Base-by-base conservation (phyloP, 2,113 vertebrate species). In the Perca flavescens region DNA sequence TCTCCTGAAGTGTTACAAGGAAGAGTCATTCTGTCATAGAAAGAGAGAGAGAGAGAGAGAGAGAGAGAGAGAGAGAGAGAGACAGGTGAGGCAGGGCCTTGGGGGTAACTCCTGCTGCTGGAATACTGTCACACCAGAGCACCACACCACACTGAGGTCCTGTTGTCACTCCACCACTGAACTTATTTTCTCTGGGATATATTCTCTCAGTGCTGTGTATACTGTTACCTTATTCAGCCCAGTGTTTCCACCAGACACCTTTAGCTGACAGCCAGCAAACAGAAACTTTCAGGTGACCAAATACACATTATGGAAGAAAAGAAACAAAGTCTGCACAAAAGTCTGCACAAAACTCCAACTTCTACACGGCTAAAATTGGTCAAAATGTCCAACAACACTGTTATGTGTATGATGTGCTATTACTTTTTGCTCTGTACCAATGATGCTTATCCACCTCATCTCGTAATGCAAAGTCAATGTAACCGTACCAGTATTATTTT, bases 61-160 rank as follows among this genome's bases (percentile, higher is more conserved):
- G 6, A 4, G 58, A 15, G 61, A n/a, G 43, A 28, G 19, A 13
- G 10, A 22, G 31, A 2, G 6, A 4, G 58, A 15, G 61, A n/a
- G 43, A 15, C 57, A n/a, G 53, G 71, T 21, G 82, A 87, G 58
- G 57, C 31, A 49, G 61, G 56, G 69, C 14, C 22, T 57, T n/a
- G 19, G 19, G 28, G 28, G 11, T 22, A 56, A 56, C 54, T 56
- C 53, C 54, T 74, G 78, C 80, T 74, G 57, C 36, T 34, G 34
- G 34, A 34, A 34, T 34, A 34, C 34, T 34, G 34, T 75, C 79
- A 74, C 65, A 72, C 50, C 73, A 77, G 8, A 54, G 19, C 36
- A 61, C 7, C 16, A 22, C 21, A 65, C 8, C 17, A 6, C 19
- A 21, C 10, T 62, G 60, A 75, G 1, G 50, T 2, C 58, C 7